Base-by-base conservation (phyloP, 2,113 vertebrate genomes). In the Oriolus oriolus region DNA sequence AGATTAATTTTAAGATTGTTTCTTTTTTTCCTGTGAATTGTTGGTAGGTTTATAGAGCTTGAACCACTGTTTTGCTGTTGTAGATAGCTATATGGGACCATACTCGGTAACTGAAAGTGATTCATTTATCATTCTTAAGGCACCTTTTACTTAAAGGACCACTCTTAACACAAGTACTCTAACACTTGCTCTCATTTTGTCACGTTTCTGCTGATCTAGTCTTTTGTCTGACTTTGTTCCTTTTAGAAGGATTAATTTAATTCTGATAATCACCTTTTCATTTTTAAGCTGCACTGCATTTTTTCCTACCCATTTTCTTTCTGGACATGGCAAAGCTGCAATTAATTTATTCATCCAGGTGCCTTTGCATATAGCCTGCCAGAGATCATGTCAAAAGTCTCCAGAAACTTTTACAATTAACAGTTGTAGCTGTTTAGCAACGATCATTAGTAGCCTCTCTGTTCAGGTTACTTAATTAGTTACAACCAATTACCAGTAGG, bases 341-440 rank as follows among this genome's bases (percentile, higher is more conserved):
- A 53, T 84, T 96, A 79, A 87, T 94, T 95, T 83, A 77, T 94
- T 87, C 50, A 84, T 90, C 39, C 59, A 37, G 23, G 70, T 84
- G 28, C 21, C 59, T 95, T 87, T 92, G 84, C 70, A 49, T 84
- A 65, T 81, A 75, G 83, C 37, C 69, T 90, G 41, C 45, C 59
- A 82, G 64, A 92, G 86, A 75, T 83, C 61, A 41, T 64, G 77
- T 95, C 70, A 85, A 95, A 91, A 90, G 78, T 35, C 89, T 92
- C 39, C 66, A 63, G 80, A 87, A 96, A 95, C 89, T 95, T 96
- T 66, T 63, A 84, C 66, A 94, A 85, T 93, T 95, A 96, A 45
- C 42, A 66, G 22, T 35, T 24, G 42, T 69, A 87, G 39, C 31
- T 92, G 41, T 89, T 96, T 81, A 95, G 70, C 53, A 59, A 92